phyloP scores from a whole-genome alignment of 2,797 vertebrate genomes.

The Helarctos malayanus region DNA sequence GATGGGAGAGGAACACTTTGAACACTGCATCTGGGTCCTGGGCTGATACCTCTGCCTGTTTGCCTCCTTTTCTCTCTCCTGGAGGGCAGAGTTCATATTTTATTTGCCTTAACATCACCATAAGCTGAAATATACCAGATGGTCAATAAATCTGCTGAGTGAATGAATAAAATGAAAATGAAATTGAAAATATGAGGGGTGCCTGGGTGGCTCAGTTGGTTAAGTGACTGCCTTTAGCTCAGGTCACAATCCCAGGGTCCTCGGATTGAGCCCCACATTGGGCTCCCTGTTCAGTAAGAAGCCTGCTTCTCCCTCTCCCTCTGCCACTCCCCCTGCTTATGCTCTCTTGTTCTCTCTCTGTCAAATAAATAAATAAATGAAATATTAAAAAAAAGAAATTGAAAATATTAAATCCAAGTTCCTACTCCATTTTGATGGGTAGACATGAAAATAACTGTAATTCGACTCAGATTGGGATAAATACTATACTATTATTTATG shows the following conservation, averaged over 20 bases:
- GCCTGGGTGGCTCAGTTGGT: too few relatives aligned
- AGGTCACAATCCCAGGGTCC: too few relatives aligned
- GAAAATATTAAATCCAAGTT: neutral
- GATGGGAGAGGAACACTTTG: neutral
- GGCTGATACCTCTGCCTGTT: too few relatives aligned
- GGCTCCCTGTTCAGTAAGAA: too few relatives aligned
- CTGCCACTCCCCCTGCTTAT: too few relatives aligned
- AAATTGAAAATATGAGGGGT: neutral
- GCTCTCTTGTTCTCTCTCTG: too few relatives aligned
- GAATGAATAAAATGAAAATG: neutral
- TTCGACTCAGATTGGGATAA: neutral
- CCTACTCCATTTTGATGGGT: neutral
- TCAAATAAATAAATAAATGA: too few relatives aligned
- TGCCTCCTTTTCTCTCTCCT: neutral
- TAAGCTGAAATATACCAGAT: neutral
- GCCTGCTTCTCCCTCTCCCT: too few relatives aligned
- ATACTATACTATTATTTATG: neutral
- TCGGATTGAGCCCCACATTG: too few relatives aligned
- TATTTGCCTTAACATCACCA: neutral
- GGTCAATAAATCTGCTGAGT: neutral
- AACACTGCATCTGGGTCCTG: too few relatives aligned
- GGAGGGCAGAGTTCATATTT: neutral
- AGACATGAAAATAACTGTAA: neutral
- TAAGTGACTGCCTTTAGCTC: too few relatives aligned
- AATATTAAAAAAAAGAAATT: too few relatives aligned